Evolutionary conservation across 1,140 invertebrate species (phyloP).

Genomic region (Gryon sp.): DNA sequence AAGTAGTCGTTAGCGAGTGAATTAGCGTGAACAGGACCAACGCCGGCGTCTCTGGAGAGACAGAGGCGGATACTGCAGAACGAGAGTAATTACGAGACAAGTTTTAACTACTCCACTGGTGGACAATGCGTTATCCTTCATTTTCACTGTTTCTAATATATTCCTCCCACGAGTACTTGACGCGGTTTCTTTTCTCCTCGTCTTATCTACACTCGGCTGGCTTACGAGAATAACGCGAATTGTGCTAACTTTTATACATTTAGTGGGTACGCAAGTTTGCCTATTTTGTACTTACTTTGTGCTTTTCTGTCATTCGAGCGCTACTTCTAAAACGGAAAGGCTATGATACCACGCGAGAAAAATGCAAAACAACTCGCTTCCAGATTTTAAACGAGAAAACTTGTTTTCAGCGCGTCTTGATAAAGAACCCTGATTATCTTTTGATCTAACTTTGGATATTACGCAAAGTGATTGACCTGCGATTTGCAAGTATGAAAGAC

Average conservation of each 20-base stretch:
- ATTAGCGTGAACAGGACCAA: constrained; percentile 59
- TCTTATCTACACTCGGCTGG: constrained; percentile 29
- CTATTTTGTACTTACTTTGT: constrained; percentile 8
- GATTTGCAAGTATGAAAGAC: too few species aligned
- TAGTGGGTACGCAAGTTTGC: constrained; percentile 14
- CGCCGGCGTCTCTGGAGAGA: constrained; percentile 54
- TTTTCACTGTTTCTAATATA: constrained; percentile 76
- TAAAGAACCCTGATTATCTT: neutral
- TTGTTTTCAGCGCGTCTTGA: neutral
- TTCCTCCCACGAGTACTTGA: constrained; percentile 63
- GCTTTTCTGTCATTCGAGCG: neutral
- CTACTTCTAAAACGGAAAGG: neutral
- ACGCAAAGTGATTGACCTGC: too few species aligned
- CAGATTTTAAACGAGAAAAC: neutral
- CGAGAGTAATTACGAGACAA: constrained; percentile 78
- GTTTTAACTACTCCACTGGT: constrained; percentile 76
- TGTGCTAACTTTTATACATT: constrained; percentile 41
- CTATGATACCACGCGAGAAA: neutral
- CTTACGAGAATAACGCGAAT: constrained; percentile 29
- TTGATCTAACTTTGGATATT: too few species aligned
- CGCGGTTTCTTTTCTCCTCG: constrained; percentile 31
- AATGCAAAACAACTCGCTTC: neutral
- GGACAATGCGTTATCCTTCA: constrained; percentile 78
- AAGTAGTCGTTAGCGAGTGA: constrained; percentile 64
- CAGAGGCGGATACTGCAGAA: constrained; percentile 69